phyloP scores from a whole-genome alignment of 2,797 vertebrate genomes.

The Chelonia mydas region DNA sequence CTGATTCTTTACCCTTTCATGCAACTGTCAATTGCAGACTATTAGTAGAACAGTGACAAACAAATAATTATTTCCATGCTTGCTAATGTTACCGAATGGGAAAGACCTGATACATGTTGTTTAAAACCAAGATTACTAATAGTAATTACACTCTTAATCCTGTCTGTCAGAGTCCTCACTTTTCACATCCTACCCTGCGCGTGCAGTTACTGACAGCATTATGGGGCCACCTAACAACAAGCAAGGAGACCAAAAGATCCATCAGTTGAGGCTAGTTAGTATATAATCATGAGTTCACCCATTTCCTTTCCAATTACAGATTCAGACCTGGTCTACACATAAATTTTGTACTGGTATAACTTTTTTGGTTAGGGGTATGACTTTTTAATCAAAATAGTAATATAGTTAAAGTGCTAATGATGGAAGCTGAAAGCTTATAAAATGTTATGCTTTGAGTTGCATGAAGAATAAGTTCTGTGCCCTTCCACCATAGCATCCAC shows the following conservation, averaged over 20 bases:
- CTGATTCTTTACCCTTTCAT: not conserved
- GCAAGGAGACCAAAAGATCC: not conserved
- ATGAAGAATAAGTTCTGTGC: not conserved
- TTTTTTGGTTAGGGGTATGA: not conserved
- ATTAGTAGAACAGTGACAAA: constrained; percentile 40
- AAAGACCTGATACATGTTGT: constrained; percentile 33
- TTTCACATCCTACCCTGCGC: not conserved
- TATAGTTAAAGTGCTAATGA: not conserved
- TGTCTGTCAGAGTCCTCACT: constrained; percentile 44
- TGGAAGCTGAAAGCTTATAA: not conserved
- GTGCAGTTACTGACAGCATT: not conserved
- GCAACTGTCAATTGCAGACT: not conserved
- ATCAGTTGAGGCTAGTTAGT: not conserved
- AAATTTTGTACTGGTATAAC: not conserved
- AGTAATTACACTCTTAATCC: constrained; percentile 53
- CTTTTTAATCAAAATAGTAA: not conserved
- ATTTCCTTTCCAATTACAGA: not conserved
- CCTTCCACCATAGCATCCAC: not conserved
- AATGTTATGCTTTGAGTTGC: not conserved
- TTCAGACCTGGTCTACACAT: not conserved
- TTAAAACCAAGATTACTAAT: constrained; percentile 60
- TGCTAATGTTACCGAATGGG: constrained; percentile 46
- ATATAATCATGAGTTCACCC: not conserved
- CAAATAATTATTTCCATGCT: constrained; percentile 50
- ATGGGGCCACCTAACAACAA: not conserved